phyloP scores from a whole-genome alignment of 2,888 invertebrate species.

The Biston stratarius region DNA sequence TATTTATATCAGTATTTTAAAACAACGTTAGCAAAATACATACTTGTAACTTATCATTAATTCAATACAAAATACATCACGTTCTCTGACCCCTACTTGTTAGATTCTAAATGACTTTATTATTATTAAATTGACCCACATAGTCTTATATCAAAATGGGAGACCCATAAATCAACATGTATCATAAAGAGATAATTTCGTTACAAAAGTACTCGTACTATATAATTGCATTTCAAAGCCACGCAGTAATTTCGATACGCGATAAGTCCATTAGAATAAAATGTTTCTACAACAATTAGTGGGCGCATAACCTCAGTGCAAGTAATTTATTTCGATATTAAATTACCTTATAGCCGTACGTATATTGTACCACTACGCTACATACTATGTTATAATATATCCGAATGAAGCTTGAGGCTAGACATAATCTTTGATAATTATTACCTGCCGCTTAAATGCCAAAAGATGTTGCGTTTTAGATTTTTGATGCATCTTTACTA shows the following conservation, averaged over 20 bases:
- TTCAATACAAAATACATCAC: background rate
- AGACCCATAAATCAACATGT: slow-evolving; percentile 15
- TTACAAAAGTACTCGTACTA: slow-evolving; percentile 15
- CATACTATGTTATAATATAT: background rate
- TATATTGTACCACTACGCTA: slow-evolving; percentile 13
- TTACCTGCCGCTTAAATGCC: slow-evolving; percentile 48
- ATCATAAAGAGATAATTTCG: slow-evolving; percentile 15
- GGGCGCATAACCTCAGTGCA: slow-evolving; percentile 3
- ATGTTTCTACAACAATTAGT: slow-evolving; percentile 14
- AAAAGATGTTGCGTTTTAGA: slow-evolving; percentile 47
- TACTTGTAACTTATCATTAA: background rate
- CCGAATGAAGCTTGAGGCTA: slow-evolving; percentile 51
- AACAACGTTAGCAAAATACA: background rate
- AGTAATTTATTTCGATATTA: slow-evolving; percentile 10
- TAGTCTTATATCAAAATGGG: slow-evolving; percentile 4
- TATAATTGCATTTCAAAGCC: slow-evolving; percentile 2
- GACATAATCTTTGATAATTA: slow-evolving; percentile 54
- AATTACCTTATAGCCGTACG: background rate
- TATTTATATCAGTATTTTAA: too few relatives aligned
- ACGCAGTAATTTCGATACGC: background rate
- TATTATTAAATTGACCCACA: slow-evolving; percentile 16
- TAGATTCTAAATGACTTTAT: slow-evolving; percentile 6
- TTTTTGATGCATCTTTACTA: slow-evolving; percentile 29
- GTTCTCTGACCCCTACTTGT: slow-evolving; percentile 6
- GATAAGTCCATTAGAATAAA: slow-evolving; percentile 2